These are phyloP conservation scores for Rhynchopsitta pachyrhyncha DNA, from an alignment of 2,113 vertebrate genomes.

Conservation along the genomic window DNA sequence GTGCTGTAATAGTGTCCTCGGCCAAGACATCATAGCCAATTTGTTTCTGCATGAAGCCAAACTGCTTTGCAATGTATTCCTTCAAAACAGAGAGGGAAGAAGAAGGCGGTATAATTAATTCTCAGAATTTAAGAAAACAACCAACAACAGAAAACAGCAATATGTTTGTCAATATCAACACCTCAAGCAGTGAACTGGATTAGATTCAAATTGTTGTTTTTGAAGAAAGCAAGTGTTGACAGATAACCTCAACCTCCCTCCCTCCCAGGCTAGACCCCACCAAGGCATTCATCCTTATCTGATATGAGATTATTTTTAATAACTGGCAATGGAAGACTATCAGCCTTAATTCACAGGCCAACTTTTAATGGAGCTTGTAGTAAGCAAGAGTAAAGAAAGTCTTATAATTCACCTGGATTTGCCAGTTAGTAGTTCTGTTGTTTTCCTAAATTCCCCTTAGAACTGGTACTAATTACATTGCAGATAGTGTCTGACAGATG, in stretches of 20 bases:
- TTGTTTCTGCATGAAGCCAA: constrained; percentile 99
- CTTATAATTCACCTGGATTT: neutral
- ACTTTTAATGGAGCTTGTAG: accelerated
- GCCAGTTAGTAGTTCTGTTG: neutral
- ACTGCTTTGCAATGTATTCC: constrained; percentile 99
- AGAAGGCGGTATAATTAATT: neutral
- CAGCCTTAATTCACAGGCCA: neutral
- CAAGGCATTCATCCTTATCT: neutral
- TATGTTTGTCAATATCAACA: neutral
- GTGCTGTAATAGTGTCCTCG: constrained; percentile 95
- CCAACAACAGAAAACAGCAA: neutral
- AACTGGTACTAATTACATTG: neutral
- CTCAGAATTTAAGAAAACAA: neutral
- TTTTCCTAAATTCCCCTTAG: neutral
- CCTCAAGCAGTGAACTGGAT: neutral
- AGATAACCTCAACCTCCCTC: neutral
- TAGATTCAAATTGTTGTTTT: neutral
- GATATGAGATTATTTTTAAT: neutral
- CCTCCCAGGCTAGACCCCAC: neutral
- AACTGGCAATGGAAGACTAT: neutral
- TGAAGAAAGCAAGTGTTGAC: neutral
- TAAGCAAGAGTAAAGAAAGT: accelerated
- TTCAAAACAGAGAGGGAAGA: constrained; percentile 41
- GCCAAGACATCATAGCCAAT: constrained; percentile 98
- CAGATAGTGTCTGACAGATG: accelerated